phyloP scores from a whole-genome alignment of 1,140 invertebrate species.

The Magallana ariakensis region DNA sequence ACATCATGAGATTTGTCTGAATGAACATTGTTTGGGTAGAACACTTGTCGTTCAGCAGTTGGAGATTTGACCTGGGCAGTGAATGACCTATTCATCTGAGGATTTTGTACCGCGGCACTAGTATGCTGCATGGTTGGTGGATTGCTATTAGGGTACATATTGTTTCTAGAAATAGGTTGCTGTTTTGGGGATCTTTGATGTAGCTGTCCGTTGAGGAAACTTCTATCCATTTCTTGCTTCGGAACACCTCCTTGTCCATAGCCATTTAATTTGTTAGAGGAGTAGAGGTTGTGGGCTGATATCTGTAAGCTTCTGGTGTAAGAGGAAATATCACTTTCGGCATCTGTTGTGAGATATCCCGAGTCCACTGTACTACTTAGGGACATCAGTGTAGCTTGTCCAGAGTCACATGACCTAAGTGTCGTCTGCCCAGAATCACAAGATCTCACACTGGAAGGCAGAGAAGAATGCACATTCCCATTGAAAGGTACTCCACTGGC shows the following conservation, averaged over 20 bases:
- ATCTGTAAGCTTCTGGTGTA: constrained; percentile 56
- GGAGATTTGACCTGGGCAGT: constrained; percentile 14
- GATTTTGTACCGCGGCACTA: not conserved
- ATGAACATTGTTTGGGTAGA: constrained; percentile 21
- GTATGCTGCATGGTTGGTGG: not conserved
- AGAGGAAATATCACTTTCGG: constrained; percentile 53
- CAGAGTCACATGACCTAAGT: constrained; percentile 53
- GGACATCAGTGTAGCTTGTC: constrained; percentile 53
- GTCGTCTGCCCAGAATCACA: constrained; percentile 59
- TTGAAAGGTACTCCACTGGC: not conserved
- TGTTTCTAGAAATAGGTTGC: not conserved
- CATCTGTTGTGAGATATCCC: constrained; percentile 56
- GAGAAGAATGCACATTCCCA: constrained; percentile 43
- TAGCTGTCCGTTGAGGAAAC: not conserved
- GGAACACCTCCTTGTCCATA: constrained; percentile 2
- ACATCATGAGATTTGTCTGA: not conserved
- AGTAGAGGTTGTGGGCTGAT: constrained; percentile 54
- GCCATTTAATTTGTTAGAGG: constrained; percentile 39
- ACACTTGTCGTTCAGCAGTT: not conserved
- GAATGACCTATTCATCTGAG: constrained; percentile 22
- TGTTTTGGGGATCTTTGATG: constrained; percentile 11
- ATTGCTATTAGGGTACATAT: not conserved
- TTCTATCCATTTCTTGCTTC: not conserved
- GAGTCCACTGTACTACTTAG: constrained; percentile 58
- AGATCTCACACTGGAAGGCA: constrained; percentile 50